Percentiles rank a stretch among this genome's conserved stretches.
Evolutionary conservation across 2,113 vertebrate genomes (phyloP).

Genomic region (Caranx ignobilis): DNA sequence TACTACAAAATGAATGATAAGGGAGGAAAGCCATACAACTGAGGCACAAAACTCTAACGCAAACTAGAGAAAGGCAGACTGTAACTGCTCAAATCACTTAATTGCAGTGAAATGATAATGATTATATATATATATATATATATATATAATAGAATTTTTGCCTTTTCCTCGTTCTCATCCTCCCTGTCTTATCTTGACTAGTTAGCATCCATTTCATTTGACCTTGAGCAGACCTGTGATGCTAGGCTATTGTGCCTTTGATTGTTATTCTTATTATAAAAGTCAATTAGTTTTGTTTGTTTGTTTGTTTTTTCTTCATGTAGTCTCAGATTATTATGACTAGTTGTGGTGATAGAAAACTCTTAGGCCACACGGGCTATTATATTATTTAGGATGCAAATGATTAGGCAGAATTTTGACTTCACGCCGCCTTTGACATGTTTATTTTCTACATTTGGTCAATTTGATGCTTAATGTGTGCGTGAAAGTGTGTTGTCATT

Average conservation of each 20-base stretch:
- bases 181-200: conserved; percentile 22
- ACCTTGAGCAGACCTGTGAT: conserved; percentile 64
- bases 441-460: not conserved
- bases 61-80: not conserved
- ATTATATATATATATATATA: too few relatives aligned
- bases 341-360: not conserved
- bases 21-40: not conserved
- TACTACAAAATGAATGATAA: not conserved
- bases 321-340: not conserved
- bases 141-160: not conserved
- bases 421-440: not conserved
- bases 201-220: conserved; percentile 59
- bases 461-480: conserved; percentile 25
- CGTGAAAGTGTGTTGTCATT: conserved; percentile 21
- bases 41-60: not conserved
- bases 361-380: not conserved
- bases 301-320: not conserved
- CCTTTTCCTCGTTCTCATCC: conserved; percentile 6
- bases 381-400: not conserved
- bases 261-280: not conserved
- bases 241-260: not conserved
- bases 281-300: too few relatives aligned
- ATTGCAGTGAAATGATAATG: too few relatives aligned
- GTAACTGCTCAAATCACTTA: too few relatives aligned
- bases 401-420: not conserved